Base-by-base conservation (phyloP, 1,140 invertebrate genomes). In the Lanistes nyassanus region DNA sequence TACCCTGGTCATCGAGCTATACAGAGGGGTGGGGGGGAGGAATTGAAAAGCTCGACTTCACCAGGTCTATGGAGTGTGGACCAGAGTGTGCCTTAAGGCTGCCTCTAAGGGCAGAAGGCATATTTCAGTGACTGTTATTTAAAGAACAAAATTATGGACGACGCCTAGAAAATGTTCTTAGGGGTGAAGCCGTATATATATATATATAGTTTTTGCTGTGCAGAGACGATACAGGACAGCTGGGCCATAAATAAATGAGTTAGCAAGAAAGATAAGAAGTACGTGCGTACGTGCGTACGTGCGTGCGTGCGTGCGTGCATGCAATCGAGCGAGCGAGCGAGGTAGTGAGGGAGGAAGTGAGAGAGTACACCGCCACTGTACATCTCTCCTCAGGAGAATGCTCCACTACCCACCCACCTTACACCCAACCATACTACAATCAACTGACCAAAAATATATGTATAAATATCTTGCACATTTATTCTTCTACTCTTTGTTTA, bases 201-300 rank as follows among this genome's bases (percentile, higher is more conserved):
- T 53, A 23, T 53, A 23, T 39, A 42, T n/a, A n/a, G n/a, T n/a
- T n/a, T n/a, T n/a, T n/a, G n/a, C n/a, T n/a, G n/a, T n/a, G n/a
- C n/a, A n/a, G n/a, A n/a, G n/a, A n/a, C n/a, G n/a, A n/a, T n/a
- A n/a, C n/a, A n/a, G n/a, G n/a, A n/a, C n/a, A n/a, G n/a, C n/a
- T n/a, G n/a, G n/a, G n/a, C n/a, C 65, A 42, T 39, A 42, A 36
- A 42, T 39, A n/a, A 34, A 36, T 21, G 4, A 34, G 64, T 21
- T 7, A 36, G 64, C n/a, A 1, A 34, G 64, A 29, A 11, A 36
- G 64, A 29, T 7, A 34, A 21, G 39, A 11, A 42, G 11, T 67
- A 39, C 47, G 65, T 67, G 36, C n/a, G 65, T 67, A 39, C 47
- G 34, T 39, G 65, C 47, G 36, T 67, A 39, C 51, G 36, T 42